Base-by-base conservation (phyloP, 2,113 vertebrate genomes). In the Hymenochirus boettgeri region DNA sequence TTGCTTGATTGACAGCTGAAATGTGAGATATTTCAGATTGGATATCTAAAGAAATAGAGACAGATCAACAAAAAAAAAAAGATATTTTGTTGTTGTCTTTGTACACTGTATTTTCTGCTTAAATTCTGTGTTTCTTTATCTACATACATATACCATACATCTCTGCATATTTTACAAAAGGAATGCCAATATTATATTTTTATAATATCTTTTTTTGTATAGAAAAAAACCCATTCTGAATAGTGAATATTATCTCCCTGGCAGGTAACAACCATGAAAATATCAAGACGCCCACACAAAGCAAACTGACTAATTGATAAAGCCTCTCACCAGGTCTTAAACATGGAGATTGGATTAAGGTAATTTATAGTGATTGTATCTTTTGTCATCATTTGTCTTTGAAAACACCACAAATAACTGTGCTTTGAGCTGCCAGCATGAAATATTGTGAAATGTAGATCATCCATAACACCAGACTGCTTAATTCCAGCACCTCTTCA, bases 311-410 rank as follows among this genome's bases (percentile, higher is more conserved):
- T 86, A 86, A 87, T 85, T 79, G 82, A 85, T 87, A 81, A 85
- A 85, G 76, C 77, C 78, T 79, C 76, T 77, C 78, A 78, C 79
- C 76, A 73, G 69, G 75, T 89, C 74, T 81, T 75, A 73, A 83
- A 85, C 67, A 85, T 76, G 81, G 75, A 74, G 78, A 84, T 82
- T 81, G 79, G 82, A 85, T 81, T 82, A 87, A 73, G 74, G 80
- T 85, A 89, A 87, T 88, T 86, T 80, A 85, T 86, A 83, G 86
- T 78, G 79, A 82, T 78, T 74, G 78, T 82, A 81, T 85, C 79
- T 86, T 84, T 81, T 88, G 85, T 85, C 87, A 88, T 86, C 81
- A 76, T 86, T 86, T 85, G 85, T 88, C 82, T 88, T 81, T 74
- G 82, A 83, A 84, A 84, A 86, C 72, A 69, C 15, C 75, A 76